phyloP scores from a whole-genome alignment of 2,113 vertebrate species.

The Catharus bicknelli region DNA sequence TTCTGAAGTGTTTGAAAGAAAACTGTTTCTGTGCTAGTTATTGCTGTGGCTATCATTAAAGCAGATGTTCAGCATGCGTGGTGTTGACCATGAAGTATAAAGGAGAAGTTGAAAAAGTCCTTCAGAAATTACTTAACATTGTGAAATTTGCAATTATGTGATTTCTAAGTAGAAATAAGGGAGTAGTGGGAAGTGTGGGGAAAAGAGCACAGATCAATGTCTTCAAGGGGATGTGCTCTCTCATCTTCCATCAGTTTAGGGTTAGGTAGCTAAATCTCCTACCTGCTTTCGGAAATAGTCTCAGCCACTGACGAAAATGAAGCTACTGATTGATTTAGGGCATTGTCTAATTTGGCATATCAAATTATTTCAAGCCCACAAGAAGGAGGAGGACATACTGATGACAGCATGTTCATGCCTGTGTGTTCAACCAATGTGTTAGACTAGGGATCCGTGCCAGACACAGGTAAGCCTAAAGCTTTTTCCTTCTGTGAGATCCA shows the following conservation, averaged over 20 bases:
- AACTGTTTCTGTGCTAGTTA: conserved; percentile 20
- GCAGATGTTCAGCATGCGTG: not conserved
- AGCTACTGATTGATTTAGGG: not conserved
- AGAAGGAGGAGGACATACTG: not conserved
- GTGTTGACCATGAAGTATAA: not conserved
- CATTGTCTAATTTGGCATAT: not conserved
- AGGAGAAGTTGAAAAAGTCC: not conserved
- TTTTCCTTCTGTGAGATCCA: conserved; percentile 15
- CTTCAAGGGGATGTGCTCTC: not conserved
- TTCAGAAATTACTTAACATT: not conserved
- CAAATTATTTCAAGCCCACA: not conserved
- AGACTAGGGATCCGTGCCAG: not conserved
- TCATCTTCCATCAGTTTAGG: not conserved
- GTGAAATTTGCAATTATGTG: not conserved
- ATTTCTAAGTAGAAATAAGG: not conserved
- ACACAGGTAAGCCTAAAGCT: not conserved
- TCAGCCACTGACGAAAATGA: not conserved
- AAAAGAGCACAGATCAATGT: not conserved
- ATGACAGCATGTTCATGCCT: not conserved
- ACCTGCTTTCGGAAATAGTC: not conserved
- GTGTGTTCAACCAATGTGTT: not conserved
- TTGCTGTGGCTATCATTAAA: not conserved
- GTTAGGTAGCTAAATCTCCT: not conserved
- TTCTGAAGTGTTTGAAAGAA: conserved; percentile 37
- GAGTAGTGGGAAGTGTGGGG: not conserved